These are phyloP conservation scores for Heliothis virescens DNA, from an alignment of 1,140 invertebrate species.

Conservation along the genomic window DNA sequence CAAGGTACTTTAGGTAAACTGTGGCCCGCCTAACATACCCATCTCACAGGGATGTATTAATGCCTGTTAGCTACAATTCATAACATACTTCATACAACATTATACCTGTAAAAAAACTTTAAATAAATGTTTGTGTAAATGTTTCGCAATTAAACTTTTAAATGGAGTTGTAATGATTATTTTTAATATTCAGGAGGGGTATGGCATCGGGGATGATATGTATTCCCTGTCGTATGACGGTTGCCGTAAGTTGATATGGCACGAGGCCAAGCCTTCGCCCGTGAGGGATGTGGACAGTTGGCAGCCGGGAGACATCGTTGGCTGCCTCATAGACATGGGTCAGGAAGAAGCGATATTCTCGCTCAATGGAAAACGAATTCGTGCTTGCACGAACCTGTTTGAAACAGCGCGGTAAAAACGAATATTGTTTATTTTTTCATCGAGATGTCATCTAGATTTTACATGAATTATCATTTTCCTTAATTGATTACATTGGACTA, in stretches of 20 bases:
- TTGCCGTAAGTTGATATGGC: slow-evolving; percentile 95
- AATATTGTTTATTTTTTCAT: background rate
- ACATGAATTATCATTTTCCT: background rate
- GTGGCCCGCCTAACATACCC: too few species aligned
- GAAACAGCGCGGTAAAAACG: slow-evolving; percentile 90
- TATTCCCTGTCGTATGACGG: slow-evolving; percentile 97
- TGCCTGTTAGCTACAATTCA: too few species aligned
- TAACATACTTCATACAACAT: too few species aligned
- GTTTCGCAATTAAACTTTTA: too few species aligned
- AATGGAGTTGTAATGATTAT: background rate
- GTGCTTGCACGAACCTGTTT: slow-evolving; percentile 91
- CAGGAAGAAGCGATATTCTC: slow-evolving; percentile 92
- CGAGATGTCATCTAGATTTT: background rate
- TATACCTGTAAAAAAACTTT: too few species aligned
- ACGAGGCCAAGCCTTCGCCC: slow-evolving; percentile 92
- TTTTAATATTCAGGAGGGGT: slow-evolving; percentile 91
- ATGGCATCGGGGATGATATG: slow-evolving; percentile 97
- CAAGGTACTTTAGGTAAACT: too few species aligned
- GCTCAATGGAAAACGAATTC: slow-evolving; percentile 92
- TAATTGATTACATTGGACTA: background rate
- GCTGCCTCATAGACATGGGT: slow-evolving; percentile 93
- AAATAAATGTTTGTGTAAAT: too few species aligned
- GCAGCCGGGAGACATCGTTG: slow-evolving; percentile 94
- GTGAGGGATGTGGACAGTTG: slow-evolving; percentile 89
- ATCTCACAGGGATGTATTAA: too few species aligned